Conservation (phyloP, 1,140 invertebrate species). For the Globodera rostochiensis region DNA sequence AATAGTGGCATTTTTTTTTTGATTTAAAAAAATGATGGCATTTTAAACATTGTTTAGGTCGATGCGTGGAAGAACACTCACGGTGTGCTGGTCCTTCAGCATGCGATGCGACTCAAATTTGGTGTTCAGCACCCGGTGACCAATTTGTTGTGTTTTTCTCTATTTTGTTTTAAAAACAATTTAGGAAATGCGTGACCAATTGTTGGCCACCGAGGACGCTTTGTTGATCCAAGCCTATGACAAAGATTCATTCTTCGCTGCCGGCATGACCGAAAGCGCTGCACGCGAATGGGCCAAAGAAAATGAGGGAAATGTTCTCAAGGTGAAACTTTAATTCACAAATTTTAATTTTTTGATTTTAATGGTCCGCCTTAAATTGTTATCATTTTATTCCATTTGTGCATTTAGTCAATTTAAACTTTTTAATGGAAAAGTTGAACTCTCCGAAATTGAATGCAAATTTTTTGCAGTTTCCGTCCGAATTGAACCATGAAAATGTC, state of each 20-base stretch:
- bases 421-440: not conserved
- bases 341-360: no score
- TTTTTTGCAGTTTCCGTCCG: constrained; percentile 30
- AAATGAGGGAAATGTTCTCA: constrained; percentile 47
- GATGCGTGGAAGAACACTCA: constrained; percentile 48
- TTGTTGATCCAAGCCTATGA: constrained; percentile 47
- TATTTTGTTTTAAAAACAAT: no score
- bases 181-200: constrained; percentile 37
- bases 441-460: not conserved
- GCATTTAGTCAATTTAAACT: not conserved
- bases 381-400: not conserved
- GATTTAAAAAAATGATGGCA: not conserved
- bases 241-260: constrained; percentile 45
- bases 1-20: not conserved
- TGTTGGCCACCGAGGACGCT: constrained; percentile 44
- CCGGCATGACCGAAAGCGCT: constrained; percentile 32
- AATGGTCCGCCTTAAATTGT: no score
- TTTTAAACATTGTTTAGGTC: constrained; percentile 20
- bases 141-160: not conserved
- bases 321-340: constrained; percentile 27
- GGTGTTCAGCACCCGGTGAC: not conserved
- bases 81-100: constrained; percentile 36
- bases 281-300: constrained; percentile 46
- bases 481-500: constrained; percentile 32
- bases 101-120: constrained; percentile 48